These are phyloP conservation scores for Oegoconia quadripuncta DNA, from an alignment of 2,888 invertebrate genomes.

Conservation along the genomic window DNA sequence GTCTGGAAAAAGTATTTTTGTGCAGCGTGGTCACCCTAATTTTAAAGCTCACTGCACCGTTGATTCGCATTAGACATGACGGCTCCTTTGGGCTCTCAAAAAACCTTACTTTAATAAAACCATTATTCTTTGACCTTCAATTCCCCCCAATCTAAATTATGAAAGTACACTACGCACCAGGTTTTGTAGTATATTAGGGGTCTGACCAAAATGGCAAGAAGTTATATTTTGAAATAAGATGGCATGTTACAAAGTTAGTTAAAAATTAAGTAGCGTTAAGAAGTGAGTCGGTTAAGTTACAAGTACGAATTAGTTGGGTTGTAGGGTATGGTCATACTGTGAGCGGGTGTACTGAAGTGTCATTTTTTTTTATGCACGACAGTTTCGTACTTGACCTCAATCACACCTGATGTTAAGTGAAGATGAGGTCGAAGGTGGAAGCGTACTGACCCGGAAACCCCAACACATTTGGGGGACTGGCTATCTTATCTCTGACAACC, in stretches of 20 bases:
- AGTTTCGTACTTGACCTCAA: too few species aligned
- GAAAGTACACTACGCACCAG: neutral
- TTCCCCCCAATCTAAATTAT: neutral
- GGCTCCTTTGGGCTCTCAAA: constrained; percentile 7
- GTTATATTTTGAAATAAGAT: neutral
- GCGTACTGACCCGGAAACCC: too few species aligned
- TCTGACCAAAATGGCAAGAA: neutral
- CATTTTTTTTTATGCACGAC: too few species aligned
- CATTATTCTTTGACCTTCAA: neutral
- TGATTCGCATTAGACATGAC: constrained; percentile 11
- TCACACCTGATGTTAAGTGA: too few species aligned
- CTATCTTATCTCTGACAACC: too few species aligned
- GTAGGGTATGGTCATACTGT: neutral
- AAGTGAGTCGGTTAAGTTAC: neutral
- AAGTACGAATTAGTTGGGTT: neutral
- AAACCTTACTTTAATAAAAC: constrained; percentile 9
- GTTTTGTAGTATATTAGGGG: neutral
- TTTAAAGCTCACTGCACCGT: constrained; percentile 20
- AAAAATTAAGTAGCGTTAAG: constrained; percentile 5
- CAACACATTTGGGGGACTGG: too few species aligned
- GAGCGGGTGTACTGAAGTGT: too few species aligned
- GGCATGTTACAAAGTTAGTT: neutral
- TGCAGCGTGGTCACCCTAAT: constrained; percentile 11
- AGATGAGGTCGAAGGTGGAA: too few species aligned
- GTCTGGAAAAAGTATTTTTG: too few species aligned